Evolutionary conservation across 2,797 vertebrate genomes (phyloP).

Genomic region (Rhincodon typus): DNA sequence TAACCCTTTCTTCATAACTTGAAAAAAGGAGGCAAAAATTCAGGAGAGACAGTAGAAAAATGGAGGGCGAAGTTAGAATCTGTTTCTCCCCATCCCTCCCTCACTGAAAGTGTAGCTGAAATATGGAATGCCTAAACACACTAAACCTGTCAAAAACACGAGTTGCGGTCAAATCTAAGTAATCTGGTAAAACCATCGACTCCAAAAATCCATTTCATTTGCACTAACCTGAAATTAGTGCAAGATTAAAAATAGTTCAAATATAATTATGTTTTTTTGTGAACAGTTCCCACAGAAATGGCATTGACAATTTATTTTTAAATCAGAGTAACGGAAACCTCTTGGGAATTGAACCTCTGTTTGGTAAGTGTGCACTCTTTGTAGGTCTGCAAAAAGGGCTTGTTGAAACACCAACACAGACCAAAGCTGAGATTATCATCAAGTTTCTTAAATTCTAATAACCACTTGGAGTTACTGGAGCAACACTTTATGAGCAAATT

Average conservation of each 20-base stretch:
- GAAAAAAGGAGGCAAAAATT: background rate
- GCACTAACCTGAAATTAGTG: background rate
- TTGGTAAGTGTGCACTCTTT: background rate
- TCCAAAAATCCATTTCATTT: background rate
- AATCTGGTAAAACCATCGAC: background rate
- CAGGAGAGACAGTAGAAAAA: background rate
- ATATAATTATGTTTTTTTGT: slow-evolving; percentile 5
- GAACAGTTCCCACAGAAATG: background rate
- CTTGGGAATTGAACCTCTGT: background rate
- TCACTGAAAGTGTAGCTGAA: background rate
- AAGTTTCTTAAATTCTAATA: slow-evolving; percentile 8
- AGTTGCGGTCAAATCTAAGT: background rate
- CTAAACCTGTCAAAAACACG: background rate
- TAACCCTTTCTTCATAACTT: background rate
- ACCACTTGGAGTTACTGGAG: background rate
- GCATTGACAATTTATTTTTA: background rate
- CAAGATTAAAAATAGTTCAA: background rate
- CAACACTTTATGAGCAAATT: background rate
- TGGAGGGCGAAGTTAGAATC: background rate
- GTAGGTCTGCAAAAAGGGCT: background rate
- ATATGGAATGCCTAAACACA: background rate
- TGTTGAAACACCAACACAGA: too few relatives aligned
- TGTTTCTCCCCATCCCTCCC: too few relatives aligned
- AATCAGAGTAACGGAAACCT: background rate
- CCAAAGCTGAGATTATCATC: background rate